Evolutionary conservation across 1,140 invertebrate genomes (phyloP).

Genomic region (Drosophila biarmipes): DNA sequence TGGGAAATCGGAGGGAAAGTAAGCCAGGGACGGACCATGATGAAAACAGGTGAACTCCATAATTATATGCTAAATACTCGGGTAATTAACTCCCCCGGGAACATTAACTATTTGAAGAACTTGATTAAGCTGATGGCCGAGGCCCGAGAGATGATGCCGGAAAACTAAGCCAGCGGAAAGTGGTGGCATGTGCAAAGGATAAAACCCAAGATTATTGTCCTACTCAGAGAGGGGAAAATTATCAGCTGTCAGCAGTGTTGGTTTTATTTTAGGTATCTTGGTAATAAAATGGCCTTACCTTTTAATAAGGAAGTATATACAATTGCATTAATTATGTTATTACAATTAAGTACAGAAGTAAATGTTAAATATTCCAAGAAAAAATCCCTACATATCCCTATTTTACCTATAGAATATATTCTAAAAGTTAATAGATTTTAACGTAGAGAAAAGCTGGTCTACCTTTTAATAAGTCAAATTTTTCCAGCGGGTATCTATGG

Average conservation of each 20-base stretch:
- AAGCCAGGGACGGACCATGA: conserved; percentile 16
- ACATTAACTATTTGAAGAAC: conserved; percentile 31
- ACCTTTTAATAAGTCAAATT: neutral
- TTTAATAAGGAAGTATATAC: too few relatives aligned
- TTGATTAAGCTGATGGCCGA: conserved; percentile 56
- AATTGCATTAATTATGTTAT: too few relatives aligned
- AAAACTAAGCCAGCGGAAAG: conserved; percentile 27
- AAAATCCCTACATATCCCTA: too few relatives aligned
- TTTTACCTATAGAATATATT: too few relatives aligned
- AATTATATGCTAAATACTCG: conserved; percentile 79
- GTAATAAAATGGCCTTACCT: too few relatives aligned
- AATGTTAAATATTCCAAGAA: too few relatives aligned
- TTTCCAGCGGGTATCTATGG: neutral
- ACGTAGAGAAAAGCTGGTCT: neutral
- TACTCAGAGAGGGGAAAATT: conserved; percentile 7
- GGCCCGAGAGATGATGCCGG: conserved; percentile 11
- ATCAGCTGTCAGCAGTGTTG: conserved; percentile 33
- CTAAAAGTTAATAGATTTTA: too few relatives aligned
- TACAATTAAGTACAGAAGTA: too few relatives aligned
- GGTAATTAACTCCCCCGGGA: conserved; percentile 73
- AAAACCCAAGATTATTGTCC: conserved; percentile 5
- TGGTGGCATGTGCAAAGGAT: conserved; percentile 64
- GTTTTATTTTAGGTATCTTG: neutral
- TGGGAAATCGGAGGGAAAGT: neutral
- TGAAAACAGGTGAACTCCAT: conserved; percentile 55